phyloP scores from a whole-genome alignment of 2,797 vertebrate genomes.

The Synaphobranchus kaupii region DNA sequence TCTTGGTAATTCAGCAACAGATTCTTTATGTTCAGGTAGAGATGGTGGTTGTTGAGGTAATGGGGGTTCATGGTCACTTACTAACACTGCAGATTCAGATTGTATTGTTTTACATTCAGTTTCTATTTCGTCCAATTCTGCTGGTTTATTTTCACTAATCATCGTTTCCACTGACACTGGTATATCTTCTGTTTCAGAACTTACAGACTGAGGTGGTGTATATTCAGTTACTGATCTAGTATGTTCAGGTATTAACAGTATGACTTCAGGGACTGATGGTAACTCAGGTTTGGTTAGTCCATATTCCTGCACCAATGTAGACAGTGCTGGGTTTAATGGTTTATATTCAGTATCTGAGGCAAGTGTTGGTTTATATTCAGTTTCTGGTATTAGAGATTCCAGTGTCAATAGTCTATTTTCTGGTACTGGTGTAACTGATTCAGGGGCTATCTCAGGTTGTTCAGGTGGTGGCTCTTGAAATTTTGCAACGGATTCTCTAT shows the following conservation, averaged over 20 bases:
- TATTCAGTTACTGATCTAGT: constrained; percentile 29
- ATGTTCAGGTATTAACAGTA: neutral
- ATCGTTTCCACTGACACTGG: constrained; percentile 29
- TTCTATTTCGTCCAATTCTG: neutral
- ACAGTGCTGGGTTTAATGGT: constrained; percentile 7
- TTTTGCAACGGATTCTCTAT: constrained; percentile 33
- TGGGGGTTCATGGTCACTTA: constrained; percentile 44
- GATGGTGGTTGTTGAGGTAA: constrained; percentile 38
- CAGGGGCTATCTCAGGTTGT: constrained; percentile 41
- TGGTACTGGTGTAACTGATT: constrained; percentile 25
- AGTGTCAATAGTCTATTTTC: constrained; percentile 19
- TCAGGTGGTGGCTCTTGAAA: constrained; percentile 3
- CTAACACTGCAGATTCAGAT: too few relatives aligned
- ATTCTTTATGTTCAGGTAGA: constrained; percentile 40
- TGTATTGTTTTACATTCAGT: constrained; percentile 28
- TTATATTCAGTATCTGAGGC: neutral
- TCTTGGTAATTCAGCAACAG: constrained; percentile 25
- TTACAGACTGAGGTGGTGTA: constrained; percentile 28
- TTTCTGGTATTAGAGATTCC: constrained; percentile 20
- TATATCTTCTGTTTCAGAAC: constrained; percentile 53
- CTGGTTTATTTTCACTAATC: neutral
- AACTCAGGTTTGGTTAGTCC: constrained; percentile 54
- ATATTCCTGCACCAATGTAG: constrained; percentile 41
- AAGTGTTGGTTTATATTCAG: neutral
- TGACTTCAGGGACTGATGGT: constrained; percentile 41